A percentile compares a stretch with the other conserved stretches of the same genome.
Evolutionary conservation across 2,797 vertebrate genomes (phyloP).

Genomic region (Eptatretus atami): DNA sequence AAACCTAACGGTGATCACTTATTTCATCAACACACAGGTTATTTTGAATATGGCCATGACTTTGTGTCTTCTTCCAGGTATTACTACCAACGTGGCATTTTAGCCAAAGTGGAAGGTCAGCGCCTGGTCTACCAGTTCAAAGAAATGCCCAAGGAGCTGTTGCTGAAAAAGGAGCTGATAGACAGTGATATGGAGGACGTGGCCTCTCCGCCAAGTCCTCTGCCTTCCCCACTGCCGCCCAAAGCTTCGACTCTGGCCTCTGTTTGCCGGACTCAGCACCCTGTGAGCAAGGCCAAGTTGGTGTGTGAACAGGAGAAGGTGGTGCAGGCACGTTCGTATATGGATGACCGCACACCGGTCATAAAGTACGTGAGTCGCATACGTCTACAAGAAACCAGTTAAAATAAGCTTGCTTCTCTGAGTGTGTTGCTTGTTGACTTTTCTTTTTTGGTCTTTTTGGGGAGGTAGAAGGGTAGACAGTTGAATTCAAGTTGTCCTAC

Average conservation of each 20-base stretch:
- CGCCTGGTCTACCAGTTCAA: slow-evolving; percentile 90
- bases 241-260: background rate
- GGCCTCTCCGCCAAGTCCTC: background rate
- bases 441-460: no score
- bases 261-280: background rate
- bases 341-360: no score
- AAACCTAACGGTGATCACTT: no score
- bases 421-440: no score
- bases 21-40: background rate
- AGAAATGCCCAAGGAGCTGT: slow-evolving; percentile 64
- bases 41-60: background rate
- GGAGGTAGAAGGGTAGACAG: no score
- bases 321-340: no score
- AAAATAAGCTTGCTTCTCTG: no score
- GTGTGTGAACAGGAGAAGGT: no score
- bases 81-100: slow-evolving; percentile 91
- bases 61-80: slow-evolving; percentile 23
- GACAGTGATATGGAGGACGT: background rate
- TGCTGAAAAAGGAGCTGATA: slow-evolving; percentile 10
- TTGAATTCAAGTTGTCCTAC: no score
- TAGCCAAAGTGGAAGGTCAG: slow-evolving; percentile 91
- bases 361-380: no score
- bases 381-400: no score
- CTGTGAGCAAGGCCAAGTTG: background rate
- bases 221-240: background rate